Conservation (phyloP, 2,797 vertebrate genomes). For the Gephyroberyx darwinii region DNA sequence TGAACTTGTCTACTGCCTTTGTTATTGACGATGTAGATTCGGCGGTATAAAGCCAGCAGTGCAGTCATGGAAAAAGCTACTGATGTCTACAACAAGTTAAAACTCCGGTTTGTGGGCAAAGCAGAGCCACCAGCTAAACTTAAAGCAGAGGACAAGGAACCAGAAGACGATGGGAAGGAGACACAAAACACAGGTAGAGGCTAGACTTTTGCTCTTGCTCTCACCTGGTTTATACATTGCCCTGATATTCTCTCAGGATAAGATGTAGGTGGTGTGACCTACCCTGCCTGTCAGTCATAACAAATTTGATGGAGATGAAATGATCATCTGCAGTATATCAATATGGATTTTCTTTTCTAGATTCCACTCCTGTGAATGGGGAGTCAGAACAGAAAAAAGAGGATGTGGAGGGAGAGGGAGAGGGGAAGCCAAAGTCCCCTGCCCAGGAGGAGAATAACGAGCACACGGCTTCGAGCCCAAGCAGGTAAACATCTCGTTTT, state of each 20-base stretch:
- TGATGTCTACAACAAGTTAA: constrained; percentile 94
- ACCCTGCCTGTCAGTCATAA: not conserved
- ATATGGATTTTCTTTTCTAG: constrained; percentile 61
- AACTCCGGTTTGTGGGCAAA: constrained; percentile 93
- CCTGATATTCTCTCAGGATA: not conserved
- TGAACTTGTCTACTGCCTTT: not conserved
- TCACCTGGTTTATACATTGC: not conserved
- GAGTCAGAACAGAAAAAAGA: constrained; percentile 86
- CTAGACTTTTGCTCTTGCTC: no score
- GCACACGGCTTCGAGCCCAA: constrained; percentile 72
- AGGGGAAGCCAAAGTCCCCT: constrained; percentile 74
- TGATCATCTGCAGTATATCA: not conserved
- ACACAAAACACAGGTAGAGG: constrained; percentile 66
- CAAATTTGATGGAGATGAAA: no score
- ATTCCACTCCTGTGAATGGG: constrained; percentile 89
- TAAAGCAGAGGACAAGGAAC: constrained; percentile 74
- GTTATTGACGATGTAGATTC: constrained; percentile 82
- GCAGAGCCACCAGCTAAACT: constrained; percentile 83
- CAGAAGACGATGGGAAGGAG: constrained; percentile 79
- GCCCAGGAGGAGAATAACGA: constrained; percentile 71
- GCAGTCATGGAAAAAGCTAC: constrained; percentile 97
- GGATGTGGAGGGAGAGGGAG: constrained; percentile 63
- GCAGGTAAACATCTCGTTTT: constrained; percentile 67
- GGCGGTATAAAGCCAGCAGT: constrained; percentile 94
- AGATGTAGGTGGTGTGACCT: no score